Evolutionary conservation across 2,113 vertebrate species (phyloP).

Genomic region (Hippocampus mohnikei): DNA sequence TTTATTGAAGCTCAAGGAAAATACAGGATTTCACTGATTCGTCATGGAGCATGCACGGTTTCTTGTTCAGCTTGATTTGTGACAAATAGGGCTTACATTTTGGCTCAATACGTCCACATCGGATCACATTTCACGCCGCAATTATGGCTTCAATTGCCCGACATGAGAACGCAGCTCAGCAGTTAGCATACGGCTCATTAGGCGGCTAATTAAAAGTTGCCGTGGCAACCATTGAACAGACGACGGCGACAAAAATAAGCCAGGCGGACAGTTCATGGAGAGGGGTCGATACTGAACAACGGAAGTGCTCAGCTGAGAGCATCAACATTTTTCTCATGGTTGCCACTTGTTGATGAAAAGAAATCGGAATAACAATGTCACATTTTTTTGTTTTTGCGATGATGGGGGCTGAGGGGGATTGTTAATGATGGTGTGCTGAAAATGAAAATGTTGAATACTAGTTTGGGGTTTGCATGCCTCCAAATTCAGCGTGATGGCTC

Average conservation of each 20-base stretch:
- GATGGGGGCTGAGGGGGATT: too few relatives aligned
- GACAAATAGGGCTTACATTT: not conserved
- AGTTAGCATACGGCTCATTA: conserved; percentile 39
- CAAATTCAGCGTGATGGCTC: too few relatives aligned
- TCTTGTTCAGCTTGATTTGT: not conserved
- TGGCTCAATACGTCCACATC: not conserved
- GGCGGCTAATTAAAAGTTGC: conserved; percentile 21
- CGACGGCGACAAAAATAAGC: not conserved
- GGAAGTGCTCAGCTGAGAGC: not conserved
- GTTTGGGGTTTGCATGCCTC: too few relatives aligned
- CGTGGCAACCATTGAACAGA: conserved; percentile 25
- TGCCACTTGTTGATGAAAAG: not conserved
- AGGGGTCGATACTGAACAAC: not conserved
- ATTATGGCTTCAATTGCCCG: conserved; percentile 6
- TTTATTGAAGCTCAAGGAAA: not conserved
- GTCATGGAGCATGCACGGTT: not conserved
- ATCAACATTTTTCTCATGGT: not conserved
- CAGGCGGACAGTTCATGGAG: not conserved
- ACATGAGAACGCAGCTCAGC: conserved; percentile 7
- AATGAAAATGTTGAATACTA: too few relatives aligned
- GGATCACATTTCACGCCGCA: conserved; percentile 12
- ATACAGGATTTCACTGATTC: not conserved
- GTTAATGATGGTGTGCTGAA: too few relatives aligned
- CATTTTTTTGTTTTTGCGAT: too few relatives aligned
- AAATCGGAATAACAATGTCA: not conserved